Evolutionary conservation across 2,113 vertebrate genomes (phyloP).

Genomic region (Oenanthe melanoleuca): DNA sequence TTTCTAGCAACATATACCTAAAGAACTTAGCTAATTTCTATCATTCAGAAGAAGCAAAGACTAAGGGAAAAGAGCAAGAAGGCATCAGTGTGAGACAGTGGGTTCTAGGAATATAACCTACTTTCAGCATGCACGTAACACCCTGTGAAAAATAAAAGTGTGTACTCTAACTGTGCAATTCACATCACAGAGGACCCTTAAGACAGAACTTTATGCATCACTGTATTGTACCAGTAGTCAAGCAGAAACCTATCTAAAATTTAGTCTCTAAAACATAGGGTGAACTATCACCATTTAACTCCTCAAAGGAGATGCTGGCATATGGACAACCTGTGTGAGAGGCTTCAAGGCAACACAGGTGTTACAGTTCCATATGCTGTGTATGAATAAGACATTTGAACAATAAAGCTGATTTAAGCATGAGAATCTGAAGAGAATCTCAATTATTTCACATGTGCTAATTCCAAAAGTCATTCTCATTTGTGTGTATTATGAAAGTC

Average conservation of each 20-base stretch:
- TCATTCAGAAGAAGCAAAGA: neutral
- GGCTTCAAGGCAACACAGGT: neutral
- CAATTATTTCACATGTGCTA: neutral
- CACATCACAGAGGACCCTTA: neutral
- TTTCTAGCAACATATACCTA: neutral
- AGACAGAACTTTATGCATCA: neutral
- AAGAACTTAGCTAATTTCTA: neutral
- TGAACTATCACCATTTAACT: neutral
- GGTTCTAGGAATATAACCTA: neutral
- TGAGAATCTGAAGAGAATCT: neutral
- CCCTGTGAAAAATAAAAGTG: neutral
- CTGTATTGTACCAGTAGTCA: accelerated
- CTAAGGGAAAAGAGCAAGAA: neutral
- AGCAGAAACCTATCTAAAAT: neutral
- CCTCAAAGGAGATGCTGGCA: neutral
- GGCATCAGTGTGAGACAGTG: neutral
- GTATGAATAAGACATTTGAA: neutral
- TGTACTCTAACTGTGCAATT: neutral
- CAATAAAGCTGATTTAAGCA: neutral
- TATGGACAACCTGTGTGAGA: neutral
- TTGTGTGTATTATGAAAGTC: neutral
- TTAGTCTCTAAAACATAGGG: neutral
- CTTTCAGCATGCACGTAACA: neutral
- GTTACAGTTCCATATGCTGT: neutral
- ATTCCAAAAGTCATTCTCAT: neutral